Evolutionary conservation across 2,888 invertebrate genomes (phyloP).

Genomic region (Tetragonisca angustula): DNA sequence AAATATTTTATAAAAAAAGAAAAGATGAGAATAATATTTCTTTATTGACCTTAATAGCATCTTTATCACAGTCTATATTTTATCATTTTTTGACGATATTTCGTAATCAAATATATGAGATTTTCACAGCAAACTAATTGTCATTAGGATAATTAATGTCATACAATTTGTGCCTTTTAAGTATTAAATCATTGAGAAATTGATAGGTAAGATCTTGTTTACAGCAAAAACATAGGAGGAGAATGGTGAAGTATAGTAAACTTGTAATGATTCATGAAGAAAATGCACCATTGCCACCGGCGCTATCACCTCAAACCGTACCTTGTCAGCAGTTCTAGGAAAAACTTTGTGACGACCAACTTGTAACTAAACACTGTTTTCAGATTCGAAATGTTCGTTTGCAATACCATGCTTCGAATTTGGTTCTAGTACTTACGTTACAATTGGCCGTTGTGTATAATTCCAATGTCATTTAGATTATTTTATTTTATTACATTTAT

Average conservation of each 20-base stretch:
- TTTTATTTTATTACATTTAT: not conserved
- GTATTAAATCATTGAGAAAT: no score
- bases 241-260: constrained; percentile 85
- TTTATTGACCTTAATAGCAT: constrained; percentile 13
- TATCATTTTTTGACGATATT: not conserved
- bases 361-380: constrained; percentile 1
- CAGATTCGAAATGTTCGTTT: constrained; percentile 17
- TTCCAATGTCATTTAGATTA: constrained; percentile 12
- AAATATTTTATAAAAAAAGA: constrained; percentile 15
- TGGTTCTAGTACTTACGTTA: constrained; percentile 18
- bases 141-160: not conserved
- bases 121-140: not conserved
- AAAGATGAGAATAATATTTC: constrained; percentile 6
- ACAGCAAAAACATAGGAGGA: constrained; percentile 83
- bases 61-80: not conserved
- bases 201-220: constrained; percentile 45
- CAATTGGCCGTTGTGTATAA: constrained; percentile 23
- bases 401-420: constrained; percentile 18
- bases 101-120: not conserved
- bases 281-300: constrained; percentile 88
- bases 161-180: not conserved
- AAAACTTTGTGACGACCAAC: constrained; percentile 30
- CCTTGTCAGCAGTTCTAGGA: constrained; percentile 63
- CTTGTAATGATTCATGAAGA: constrained; percentile 90
- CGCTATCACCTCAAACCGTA: constrained; percentile 67